These are phyloP conservation scores for Scaptomyza graminum DNA, from an alignment of 1,140 invertebrate genomes.

Conservation along the genomic window DNA sequence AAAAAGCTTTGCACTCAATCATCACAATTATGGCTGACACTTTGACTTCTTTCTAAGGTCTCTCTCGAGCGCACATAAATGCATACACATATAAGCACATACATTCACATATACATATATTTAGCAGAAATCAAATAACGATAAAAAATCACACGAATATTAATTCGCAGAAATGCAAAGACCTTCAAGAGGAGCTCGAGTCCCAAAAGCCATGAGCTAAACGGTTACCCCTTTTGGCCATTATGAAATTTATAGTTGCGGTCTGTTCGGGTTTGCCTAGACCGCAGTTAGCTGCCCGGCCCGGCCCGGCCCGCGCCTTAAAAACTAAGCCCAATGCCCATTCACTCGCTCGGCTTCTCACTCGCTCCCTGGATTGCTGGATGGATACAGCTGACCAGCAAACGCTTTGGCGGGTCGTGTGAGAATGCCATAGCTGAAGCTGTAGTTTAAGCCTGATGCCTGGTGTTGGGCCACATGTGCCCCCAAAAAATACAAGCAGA, in stretches of 20 bases:
- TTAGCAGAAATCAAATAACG: slow-evolving; percentile 77
- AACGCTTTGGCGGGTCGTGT: slow-evolving; percentile 53
- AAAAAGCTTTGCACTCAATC: slow-evolving; percentile 23
- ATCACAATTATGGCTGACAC: slow-evolving; percentile 45
- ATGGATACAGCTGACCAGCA: slow-evolving; percentile 26
- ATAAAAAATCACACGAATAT: slow-evolving; percentile 83
- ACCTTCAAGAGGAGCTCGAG: slow-evolving; percentile 55
- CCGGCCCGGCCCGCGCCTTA: too few relatives aligned
- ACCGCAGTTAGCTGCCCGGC: slow-evolving; percentile 22
- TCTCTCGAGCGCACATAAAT: slow-evolving; percentile 6
- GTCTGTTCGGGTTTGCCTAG: slow-evolving; percentile 43
- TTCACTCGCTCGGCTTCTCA: neutral
- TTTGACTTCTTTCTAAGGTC: slow-evolving; percentile 38
- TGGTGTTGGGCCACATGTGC: slow-evolving; percentile 70
- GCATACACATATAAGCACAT: slow-evolving; percentile 6
- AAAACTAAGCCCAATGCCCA: too few relatives aligned
- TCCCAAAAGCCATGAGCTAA: slow-evolving; percentile 34
- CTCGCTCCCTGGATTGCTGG: slow-evolving; percentile 47
- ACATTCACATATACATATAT: slow-evolving; percentile 40
- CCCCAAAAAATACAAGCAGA: slow-evolving; percentile 25
- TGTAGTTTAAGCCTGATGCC: slow-evolving; percentile 4
- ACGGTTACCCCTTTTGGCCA: slow-evolving; percentile 53
- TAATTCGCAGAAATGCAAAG: slow-evolving; percentile 78
- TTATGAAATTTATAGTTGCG: slow-evolving; percentile 81
- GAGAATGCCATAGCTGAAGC: slow-evolving; percentile 62